Evolutionary conservation across 1,140 invertebrate species (phyloP), one percentile per base, ranked within the genome.

Genomic region (Panonychus citri): DNA sequence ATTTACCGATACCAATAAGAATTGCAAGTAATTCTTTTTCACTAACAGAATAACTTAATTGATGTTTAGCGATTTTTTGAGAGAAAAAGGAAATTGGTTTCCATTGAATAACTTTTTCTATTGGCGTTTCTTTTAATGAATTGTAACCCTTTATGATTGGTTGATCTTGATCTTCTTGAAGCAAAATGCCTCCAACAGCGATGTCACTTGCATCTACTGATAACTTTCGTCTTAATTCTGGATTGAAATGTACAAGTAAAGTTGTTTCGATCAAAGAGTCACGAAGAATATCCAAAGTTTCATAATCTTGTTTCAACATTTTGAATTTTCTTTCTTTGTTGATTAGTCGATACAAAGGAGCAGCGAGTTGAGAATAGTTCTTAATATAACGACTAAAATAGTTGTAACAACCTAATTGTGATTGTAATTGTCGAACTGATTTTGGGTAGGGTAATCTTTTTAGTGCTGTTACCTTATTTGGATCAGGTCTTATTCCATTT

Each of bases 201-300:
- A 62, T 62, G 3, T 65, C 61, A 25, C 62, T 67, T 21, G 67
- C 69, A 61, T 74, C 73, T 12, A 62, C 66, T 8, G 67, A 61
- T 8, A 76, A 64, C 63, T 72, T 65, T 64, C 75, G 64, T 66
- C 73, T 71, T 65, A 69, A 66, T 63, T 68, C 59, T 21, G 66
- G 65, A 46, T 71, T 61, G 56, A 64, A 71, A 54, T 70, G 71
- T n/a, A 62, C 62, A 8, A 74, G 58, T 8, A 60, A 19, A 19
- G 54, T 27, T 8, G 52, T 17, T 4, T 28, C 48, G 15, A 40
- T 37, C 17, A 66, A 21, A 21, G 53, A 53, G 4, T 53, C 59
- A 57, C 66, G 67, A 19, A 65, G 19, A n/a, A 63, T 60, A 10
- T 58, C 48, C 54, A 68, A 65, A 15, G 64, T 64, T 8, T 57